Percentiles rank a stretch among this genome's conserved stretches.
These are phyloP conservation scores for Ecliptopera silaceata DNA, from an alignment of 2,888 invertebrate species.

Conservation along the genomic window DNA sequence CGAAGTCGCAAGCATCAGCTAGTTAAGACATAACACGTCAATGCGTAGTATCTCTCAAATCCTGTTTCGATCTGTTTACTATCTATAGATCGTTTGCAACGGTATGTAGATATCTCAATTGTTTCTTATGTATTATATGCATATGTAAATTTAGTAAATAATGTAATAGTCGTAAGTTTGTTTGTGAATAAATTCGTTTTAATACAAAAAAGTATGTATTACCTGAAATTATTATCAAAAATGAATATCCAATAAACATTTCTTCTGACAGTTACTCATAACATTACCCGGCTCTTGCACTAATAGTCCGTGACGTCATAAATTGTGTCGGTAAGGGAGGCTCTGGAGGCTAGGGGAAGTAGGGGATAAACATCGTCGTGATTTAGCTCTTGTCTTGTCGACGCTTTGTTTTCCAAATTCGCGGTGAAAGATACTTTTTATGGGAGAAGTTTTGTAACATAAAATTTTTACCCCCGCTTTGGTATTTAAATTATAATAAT, in stretches of 20 bases:
- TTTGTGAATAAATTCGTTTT: no score
- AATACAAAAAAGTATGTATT: no score
- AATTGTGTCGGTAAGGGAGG: conserved; percentile 16
- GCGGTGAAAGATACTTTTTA: conserved; percentile 12
- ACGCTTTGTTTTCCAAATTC: conserved; percentile 13
- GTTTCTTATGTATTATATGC: no score
- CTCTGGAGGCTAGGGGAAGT: conserved; percentile 18
- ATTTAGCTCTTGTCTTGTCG: conserved; percentile 31
- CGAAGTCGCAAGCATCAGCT: no score
- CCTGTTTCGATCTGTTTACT: no score
- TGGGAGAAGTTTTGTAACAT: conserved; percentile 3
- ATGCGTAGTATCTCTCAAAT: no score
- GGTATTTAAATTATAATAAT: background rate
- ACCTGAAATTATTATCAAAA: background rate
- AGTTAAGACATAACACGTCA: no score
- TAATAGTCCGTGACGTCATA: conserved; percentile 56
- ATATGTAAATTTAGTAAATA: no score
- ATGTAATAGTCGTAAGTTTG: no score
- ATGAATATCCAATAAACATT: background rate
- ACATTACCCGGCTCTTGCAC: conserved; percentile 33
- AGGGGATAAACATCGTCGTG: conserved; percentile 26
- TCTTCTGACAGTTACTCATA: conserved; percentile 15
- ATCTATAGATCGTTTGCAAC: no score
- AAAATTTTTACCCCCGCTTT: background rate
- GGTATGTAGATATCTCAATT: no score